These are phyloP conservation scores for Drosophila busckii DNA, from an alignment of 1,140 invertebrate species.

Conservation along the genomic window DNA sequence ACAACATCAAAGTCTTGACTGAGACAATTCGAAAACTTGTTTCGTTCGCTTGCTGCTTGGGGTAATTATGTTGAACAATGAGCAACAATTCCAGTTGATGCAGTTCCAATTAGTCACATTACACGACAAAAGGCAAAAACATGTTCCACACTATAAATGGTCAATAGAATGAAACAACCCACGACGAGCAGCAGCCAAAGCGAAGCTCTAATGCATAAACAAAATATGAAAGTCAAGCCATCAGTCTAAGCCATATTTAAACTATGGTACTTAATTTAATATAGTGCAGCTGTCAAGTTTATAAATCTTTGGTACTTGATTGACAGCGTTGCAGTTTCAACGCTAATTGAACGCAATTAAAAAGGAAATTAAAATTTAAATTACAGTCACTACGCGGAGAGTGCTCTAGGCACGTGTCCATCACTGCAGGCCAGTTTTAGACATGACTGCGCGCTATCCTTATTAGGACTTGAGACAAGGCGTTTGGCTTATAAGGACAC, in stretches of 20 bases:
- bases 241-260: not conserved
- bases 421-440: conserved; percentile 30
- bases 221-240: not conserved
- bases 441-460: not conserved
- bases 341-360: conserved; percentile 55
- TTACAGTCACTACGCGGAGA: conserved; percentile 27
- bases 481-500: conserved; percentile 37
- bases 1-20: conserved; percentile 24
- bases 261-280: too few relatives aligned
- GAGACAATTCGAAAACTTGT: conserved; percentile 13
- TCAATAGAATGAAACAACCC: conserved; percentile 31
- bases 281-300: conserved; percentile 2
- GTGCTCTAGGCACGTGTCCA: conserved; percentile 43
- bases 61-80: conserved; percentile 55
- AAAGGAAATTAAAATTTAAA: conserved; percentile 55
- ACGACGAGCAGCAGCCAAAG: not conserved
- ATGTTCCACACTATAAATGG: conserved; percentile 38
- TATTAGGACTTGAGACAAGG: conserved; percentile 33
- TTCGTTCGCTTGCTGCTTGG: conserved; percentile 12
- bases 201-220: not conserved
- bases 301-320: conserved; percentile 9
- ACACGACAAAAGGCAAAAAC: conserved; percentile 41
- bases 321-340: conserved; percentile 25
- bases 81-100: conserved; percentile 45
- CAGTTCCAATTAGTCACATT: conserved; percentile 54